Conservation (phyloP, 1,140 invertebrate genomes). For the Yoshiicerus persimilis region DNA sequence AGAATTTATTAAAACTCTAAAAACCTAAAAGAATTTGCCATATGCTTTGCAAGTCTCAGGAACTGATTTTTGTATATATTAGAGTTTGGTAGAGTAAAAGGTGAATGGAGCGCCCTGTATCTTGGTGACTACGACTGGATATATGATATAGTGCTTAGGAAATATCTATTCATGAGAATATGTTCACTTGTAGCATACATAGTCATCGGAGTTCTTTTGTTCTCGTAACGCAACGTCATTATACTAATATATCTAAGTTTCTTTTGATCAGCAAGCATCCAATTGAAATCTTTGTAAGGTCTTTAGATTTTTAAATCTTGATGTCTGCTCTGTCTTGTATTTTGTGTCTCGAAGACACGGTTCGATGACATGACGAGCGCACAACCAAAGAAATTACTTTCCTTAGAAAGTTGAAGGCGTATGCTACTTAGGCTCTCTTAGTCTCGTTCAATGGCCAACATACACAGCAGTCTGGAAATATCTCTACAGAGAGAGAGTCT, state of each 20-base stretch:
- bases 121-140: too few species aligned
- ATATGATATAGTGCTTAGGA: not conserved
- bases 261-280: not conserved
- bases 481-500: not conserved
- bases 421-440: not conserved
- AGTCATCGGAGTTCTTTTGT: not conserved
- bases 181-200: too few species aligned
- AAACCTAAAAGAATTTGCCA: too few species aligned
- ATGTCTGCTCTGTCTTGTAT: not conserved
- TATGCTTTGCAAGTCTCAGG: too few species aligned
- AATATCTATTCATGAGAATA: not conserved
- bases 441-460: not conserved
- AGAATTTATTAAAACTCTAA: too few species aligned
- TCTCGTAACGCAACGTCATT: not conserved
- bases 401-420: not conserved
- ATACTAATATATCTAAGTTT: not conserved
- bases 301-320: not conserved
- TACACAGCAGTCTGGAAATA: not conserved
- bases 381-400: not conserved
- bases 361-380: not conserved
- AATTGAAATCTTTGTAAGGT: not conserved
- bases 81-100: too few species aligned
- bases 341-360: not conserved
- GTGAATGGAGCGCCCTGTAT: too few species aligned
- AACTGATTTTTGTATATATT: too few species aligned